Percentiles rank a stretch among this genome's conserved stretches.
Evolutionary conservation across 2,888 invertebrate genomes (phyloP).

Genomic region (Leptopterna dolabrata): DNA sequence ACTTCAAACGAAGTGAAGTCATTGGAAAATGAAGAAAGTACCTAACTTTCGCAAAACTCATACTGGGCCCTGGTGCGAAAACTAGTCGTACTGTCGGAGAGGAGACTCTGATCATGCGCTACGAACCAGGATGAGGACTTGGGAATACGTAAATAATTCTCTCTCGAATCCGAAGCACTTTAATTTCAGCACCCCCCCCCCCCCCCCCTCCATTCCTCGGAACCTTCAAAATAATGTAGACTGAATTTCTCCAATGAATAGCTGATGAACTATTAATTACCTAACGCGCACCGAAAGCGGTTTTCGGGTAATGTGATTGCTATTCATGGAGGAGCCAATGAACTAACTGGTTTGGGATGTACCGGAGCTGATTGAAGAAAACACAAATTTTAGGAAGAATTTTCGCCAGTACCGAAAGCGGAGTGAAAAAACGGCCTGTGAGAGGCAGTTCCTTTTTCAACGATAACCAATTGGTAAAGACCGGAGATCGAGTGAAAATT

Average conservation of each 20-base stretch:
- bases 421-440: neutral
- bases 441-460: neutral
- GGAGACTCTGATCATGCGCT: neutral
- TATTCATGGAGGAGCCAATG: neutral
- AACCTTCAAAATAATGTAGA: neutral
- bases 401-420: neutral
- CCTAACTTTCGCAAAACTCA: too few species aligned
- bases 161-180: neutral
- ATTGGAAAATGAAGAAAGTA: neutral
- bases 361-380: neutral
- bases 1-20: neutral
- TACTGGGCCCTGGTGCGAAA: too few species aligned
- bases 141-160: neutral
- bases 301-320: neutral
- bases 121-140: neutral
- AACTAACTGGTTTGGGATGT: neutral
- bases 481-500: neutral
- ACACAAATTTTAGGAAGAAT: neutral
- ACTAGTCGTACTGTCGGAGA: neutral
- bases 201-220: neutral
- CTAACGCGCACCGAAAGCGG: neutral
- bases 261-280: constrained; percentile 11
- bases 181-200: neutral
- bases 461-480: neutral
- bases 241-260: neutral